Conservation (phyloP, 2,113 vertebrate genomes). For the Notothenia coriiceps region DNA sequence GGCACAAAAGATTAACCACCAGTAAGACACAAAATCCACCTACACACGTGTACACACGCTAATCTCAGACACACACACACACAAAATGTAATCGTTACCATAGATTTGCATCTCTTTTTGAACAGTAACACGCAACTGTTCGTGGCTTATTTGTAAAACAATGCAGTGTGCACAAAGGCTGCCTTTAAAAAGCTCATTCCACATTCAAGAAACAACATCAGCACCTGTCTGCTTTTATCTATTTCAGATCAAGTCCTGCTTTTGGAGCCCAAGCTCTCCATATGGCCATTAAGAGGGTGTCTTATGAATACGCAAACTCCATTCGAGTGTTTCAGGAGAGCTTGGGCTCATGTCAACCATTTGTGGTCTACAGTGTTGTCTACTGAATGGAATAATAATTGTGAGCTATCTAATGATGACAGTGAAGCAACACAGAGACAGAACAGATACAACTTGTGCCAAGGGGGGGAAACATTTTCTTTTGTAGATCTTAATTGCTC, state of each 20-base stretch:
- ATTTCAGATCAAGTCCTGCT: slow-evolving; percentile 35
- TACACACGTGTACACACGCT: slow-evolving; percentile 31
- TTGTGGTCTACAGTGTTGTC: neutral
- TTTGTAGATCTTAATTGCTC: neutral
- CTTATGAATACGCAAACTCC: slow-evolving; percentile 48
- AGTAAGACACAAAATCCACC: slow-evolving; percentile 62
- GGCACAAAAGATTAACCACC: slow-evolving; percentile 77
- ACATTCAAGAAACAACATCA: slow-evolving; percentile 60
- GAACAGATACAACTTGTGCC: neutral
- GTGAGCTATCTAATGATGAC: slow-evolving; percentile 1
- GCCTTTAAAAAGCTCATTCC: slow-evolving; percentile 48
- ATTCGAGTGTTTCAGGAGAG: slow-evolving; percentile 17
- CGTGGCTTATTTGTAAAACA: slow-evolving; percentile 60
- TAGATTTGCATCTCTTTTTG: slow-evolving; percentile 35
- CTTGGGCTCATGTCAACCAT: slow-evolving; percentile 9
- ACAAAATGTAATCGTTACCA: neutral
- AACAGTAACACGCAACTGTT: slow-evolving; percentile 8
- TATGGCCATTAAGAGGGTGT: slow-evolving; percentile 18
- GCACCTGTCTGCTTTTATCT: slow-evolving; percentile 66
- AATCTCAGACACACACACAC: neutral
- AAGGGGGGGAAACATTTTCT: neutral
- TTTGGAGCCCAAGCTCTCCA: slow-evolving; percentile 41
- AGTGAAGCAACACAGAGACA: neutral
- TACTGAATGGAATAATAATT: neutral
- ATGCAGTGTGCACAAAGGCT: slow-evolving; percentile 38